Percentiles rank a stretch among this genome's conserved stretches.
Conservation (phyloP, 2,888 invertebrate genomes). For the Eristalis tenax region DNA sequence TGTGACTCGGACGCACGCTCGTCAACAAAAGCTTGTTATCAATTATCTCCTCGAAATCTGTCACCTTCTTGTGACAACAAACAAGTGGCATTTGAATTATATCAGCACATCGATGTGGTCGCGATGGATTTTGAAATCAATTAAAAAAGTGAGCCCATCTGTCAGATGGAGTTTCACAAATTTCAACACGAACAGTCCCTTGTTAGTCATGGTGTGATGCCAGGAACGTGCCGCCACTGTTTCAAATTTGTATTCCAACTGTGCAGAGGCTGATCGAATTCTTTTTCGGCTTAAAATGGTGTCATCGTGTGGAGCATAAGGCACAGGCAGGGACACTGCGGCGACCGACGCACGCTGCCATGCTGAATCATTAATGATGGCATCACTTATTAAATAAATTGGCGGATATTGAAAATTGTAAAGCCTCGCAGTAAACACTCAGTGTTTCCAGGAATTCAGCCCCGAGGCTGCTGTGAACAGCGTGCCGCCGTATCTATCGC, state of each 20-base stretch:
- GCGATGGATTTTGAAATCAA: neutral
- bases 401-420: neutral
- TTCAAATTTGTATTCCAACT: neutral
- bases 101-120: neutral
- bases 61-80: neutral
- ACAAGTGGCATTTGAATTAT: neutral
- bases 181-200: neutral
- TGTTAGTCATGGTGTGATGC: neutral
- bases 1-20: too few relatives aligned
- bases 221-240: neutral
- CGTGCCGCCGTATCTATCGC: neutral
- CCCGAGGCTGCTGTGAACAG: neutral
- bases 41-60: neutral
- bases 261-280: neutral
- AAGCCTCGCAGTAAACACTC: neutral
- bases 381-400: neutral
- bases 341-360: neutral
- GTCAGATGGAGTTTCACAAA: neutral
- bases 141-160: neutral
- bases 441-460: neutral
- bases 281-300: neutral
- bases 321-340: neutral
- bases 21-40: neutral
- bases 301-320: neutral
- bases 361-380: neutral